Evolutionary conservation across 2,797 vertebrate genomes (phyloP).

Genomic region (Masticophis lateralis): DNA sequence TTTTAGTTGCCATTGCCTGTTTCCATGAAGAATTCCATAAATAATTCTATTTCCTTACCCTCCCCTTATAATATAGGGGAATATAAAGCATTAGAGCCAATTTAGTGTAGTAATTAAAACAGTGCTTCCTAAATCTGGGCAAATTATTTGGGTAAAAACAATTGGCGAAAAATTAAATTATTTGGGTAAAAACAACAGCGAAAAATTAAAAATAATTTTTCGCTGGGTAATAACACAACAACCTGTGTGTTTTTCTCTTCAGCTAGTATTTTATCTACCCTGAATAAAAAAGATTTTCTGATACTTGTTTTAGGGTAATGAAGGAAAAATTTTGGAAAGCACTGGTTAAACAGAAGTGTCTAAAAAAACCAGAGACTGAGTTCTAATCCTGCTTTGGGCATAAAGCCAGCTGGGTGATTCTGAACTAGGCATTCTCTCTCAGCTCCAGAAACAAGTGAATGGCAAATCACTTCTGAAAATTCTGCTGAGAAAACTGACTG

Average conservation of each 20-base stretch:
- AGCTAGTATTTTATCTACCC: neutral
- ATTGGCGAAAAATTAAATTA: neutral
- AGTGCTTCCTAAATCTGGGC: neutral
- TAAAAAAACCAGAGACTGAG: neutral
- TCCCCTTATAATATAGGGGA: neutral
- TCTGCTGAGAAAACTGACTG: neutral
- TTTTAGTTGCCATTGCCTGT: neutral
- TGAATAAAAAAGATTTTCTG: neutral
- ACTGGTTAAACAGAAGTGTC: neutral
- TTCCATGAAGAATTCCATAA: neutral
- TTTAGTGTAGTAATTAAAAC: neutral
- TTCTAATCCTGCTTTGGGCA: neutral
- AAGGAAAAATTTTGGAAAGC: neutral
- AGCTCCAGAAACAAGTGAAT: neutral
- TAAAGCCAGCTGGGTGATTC: neutral
- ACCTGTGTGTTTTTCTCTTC: neutral
- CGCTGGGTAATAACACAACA: neutral
- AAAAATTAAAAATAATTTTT: neutral
- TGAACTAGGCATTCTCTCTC: neutral
- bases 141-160: neutral
- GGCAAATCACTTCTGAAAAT: neutral
- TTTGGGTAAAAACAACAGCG: neutral
- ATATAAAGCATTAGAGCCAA: neutral
- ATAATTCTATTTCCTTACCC: neutral
- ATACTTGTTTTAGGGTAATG: neutral